Base-by-base conservation (phyloP, 2,113 vertebrate species). In the Ondatra zibethicus region DNA sequence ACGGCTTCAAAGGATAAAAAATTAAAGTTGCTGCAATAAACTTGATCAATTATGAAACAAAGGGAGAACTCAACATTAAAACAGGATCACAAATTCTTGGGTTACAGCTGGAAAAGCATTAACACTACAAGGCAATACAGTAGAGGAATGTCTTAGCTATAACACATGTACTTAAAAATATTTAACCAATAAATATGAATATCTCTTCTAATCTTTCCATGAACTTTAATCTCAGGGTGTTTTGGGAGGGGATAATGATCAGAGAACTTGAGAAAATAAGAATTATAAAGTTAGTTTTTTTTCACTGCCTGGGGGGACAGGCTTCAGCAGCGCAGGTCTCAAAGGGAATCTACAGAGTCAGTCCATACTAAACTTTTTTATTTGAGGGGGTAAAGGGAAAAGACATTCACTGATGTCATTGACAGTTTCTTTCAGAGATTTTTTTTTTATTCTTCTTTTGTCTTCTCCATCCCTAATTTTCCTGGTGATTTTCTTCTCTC, bases 31-130 rank as follows among this genome's bases (percentile, higher is more conserved):
- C 42, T 92, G 27, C 77, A 73, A 45, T 88, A 94, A 88, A 88
- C 39, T 80, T 95, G 27, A 86, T 89, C 61, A 91, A 93, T 93
- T 93, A 47, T 87, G 65, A 89, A 93, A 42, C 78, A 93, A 33
- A 96, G 92, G 42, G 17, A 58, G 21, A 92, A 52, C 27, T 8
- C 13, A 86, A 86, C 45, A 50, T 63, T 45, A 93, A 87, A 92
- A 89, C 6, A 47, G 1, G 76, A 63, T 89, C 21, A 77, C 39
- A 92, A 68, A 68, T 14, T 39, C 36, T 76, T 76, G 5, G 29
- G 4, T 77, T 93, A 88, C 0, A 77, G 6, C 14, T 21, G 84
- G 19, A 78, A 73, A 73, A 63, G 7, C 5, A 76, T 5, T 93
- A 63, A 80, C 29, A 6, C 36, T 50, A n/a, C 21, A 81, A 73